Evolutionary conservation across 2,888 invertebrate species (phyloP).

Genomic region (Hylaea fasciaria): DNA sequence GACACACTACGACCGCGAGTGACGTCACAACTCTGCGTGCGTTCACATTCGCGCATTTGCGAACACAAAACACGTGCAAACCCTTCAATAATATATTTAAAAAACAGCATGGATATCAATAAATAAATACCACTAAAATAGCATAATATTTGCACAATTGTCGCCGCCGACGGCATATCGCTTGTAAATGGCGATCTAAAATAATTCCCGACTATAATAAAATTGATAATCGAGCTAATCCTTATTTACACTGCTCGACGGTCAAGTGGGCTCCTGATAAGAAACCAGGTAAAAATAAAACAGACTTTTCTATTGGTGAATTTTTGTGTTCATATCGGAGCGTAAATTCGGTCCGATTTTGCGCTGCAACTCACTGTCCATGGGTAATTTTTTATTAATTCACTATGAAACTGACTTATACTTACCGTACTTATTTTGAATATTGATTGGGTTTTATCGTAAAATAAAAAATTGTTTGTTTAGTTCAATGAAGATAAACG

Average conservation of each 20-base stretch:
- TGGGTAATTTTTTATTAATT: background rate
- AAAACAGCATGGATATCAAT: constrained; percentile 53
- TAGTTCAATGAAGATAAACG: no score
- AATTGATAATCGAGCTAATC: constrained; percentile 79
- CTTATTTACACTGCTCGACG: constrained; percentile 76
- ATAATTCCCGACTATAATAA: constrained; percentile 69
- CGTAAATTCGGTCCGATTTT: constrained; percentile 41
- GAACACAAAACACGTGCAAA: constrained; percentile 41
- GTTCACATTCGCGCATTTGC: constrained; percentile 22
- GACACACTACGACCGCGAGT: constrained; percentile 17
- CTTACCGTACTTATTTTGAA: background rate
- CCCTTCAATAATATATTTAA: constrained; percentile 38
- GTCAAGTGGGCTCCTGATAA: constrained; percentile 79
- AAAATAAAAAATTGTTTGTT: no score
- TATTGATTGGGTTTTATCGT: background rate
- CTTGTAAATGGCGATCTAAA: constrained; percentile 61
- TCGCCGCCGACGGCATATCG: constrained; percentile 52
- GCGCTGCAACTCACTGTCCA: background rate
- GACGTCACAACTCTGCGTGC: constrained; percentile 38
- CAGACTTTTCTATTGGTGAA: constrained; percentile 67
- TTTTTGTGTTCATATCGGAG: constrained; percentile 56
- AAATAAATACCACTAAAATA: constrained; percentile 55
- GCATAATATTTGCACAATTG: constrained; percentile 80
- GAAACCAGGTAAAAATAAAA: constrained; percentile 64
- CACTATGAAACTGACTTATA: background rate